Percentiles rank a stretch among this genome's conserved stretches.
phyloP scores from a whole-genome alignment of 1,140 invertebrate species.

The Drosophila nasuta region DNA sequence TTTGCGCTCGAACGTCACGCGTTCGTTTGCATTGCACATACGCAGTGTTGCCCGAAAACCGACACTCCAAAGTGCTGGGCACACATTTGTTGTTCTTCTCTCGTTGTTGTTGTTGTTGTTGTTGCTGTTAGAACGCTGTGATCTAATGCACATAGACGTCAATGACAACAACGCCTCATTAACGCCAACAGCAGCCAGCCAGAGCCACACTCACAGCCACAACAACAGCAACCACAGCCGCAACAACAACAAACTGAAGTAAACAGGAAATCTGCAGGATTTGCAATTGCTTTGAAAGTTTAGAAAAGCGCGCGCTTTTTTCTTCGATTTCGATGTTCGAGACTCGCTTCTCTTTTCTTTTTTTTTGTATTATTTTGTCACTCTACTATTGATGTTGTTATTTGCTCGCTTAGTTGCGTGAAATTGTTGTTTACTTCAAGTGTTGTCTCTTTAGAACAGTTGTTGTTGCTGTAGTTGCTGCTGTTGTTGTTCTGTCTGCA shows the following conservation, averaged over 20 bases:
- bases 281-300: conserved; percentile 24
- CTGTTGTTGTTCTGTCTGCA: conserved; percentile 25
- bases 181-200: conserved; percentile 23
- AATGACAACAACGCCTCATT: conserved; percentile 60
- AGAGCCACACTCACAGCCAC: conserved; percentile 12
- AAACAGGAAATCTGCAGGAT: conserved; percentile 76
- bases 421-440: conserved; percentile 62
- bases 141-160: conserved; percentile 25
- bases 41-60: conserved; percentile 57
- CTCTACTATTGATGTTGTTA: conserved; percentile 30
- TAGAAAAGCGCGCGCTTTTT: conserved; percentile 58
- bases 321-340: neutral
- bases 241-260: conserved; percentile 43
- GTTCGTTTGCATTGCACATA: conserved; percentile 65
- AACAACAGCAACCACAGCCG: conserved; percentile 22
- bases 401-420: conserved; percentile 44
- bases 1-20: conserved; percentile 55
- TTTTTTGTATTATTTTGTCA: neutral
- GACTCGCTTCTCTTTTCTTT: neutral
- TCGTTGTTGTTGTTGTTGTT: conserved; percentile 16
- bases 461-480: neutral
- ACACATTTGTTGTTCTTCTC: conserved; percentile 37
- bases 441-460: neutral
- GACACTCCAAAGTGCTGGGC: conserved; percentile 44
- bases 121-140: conserved; percentile 24